phyloP scores from a whole-genome alignment of 2,113 vertebrate genomes.

The Lophotis ruficrista region DNA sequence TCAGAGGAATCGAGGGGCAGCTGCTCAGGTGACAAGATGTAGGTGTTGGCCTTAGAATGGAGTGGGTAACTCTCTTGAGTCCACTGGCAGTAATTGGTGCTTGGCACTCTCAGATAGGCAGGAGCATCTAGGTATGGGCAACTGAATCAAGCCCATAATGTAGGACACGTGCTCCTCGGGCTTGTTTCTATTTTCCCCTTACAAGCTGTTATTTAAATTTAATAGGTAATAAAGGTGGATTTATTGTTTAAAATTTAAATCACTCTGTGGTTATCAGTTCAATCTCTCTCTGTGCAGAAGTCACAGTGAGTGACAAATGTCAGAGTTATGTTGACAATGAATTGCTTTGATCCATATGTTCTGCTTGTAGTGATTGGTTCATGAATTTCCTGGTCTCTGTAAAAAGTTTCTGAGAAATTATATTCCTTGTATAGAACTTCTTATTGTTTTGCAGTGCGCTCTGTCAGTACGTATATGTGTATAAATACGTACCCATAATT shows the following conservation, averaged over 20 bases:
- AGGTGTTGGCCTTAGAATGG: not conserved
- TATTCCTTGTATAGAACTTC: not conserved
- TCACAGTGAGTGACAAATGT: not conserved
- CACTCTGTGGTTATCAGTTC: not conserved
- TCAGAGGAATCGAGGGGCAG: not conserved
- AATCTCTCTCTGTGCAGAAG: not conserved
- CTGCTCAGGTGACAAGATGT: not conserved
- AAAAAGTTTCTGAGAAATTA: not conserved
- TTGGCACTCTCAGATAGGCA: not conserved
- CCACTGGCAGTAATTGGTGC: not conserved
- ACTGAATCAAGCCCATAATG: not conserved
- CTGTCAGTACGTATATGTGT: not conserved
- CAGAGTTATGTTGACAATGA: not conserved
- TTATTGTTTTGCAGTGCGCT: not conserved
- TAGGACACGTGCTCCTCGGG: too few relatives aligned
- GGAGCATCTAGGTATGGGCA: not conserved
- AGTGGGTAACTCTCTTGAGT: not conserved
- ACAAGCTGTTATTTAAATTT: not conserved
- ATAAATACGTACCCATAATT: accelerated
- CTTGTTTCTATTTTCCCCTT: not conserved
- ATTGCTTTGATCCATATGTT: not conserved
- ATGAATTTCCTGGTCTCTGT: not conserved
- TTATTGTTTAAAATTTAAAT: not conserved
- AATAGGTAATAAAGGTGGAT: not conserved
- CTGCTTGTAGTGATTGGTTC: not conserved